Evolutionary conservation across 2,888 invertebrate species (phyloP), one percentile per base, ranked within the genome.

Genomic region (Spicauda simplicius): DNA sequence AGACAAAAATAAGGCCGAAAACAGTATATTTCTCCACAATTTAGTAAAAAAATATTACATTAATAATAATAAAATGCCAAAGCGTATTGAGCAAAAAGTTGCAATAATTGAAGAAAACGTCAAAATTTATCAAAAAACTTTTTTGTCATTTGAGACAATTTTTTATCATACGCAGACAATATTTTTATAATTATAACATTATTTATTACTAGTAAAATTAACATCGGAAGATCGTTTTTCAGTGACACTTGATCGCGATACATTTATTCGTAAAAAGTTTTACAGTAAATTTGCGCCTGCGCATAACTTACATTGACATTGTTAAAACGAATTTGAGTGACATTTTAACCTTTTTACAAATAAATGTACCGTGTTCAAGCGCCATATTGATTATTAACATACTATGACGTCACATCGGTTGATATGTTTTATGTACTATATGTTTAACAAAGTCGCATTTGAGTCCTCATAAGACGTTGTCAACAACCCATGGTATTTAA

Each of bases 361-460:
- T 30, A 50, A 60, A 60, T 48, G 14, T 60, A 60, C 30, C 0
- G 48, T 14, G 12, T 60, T 60, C 48, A 60, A 50, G 11, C 25
- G 41, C 20, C 25, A 16, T 59, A 10, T 60, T 53, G 45, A 33
- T 20, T 64, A 55, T 63, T 75, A 82, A 80, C 78, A 79, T 80
- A 85, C 50, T 50, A 50, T 50, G 50, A 50, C 50, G 50, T 50
- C 50, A 84, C 79, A 80, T 85, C 78, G 74, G 78, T 84, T 92
- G 92, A 91, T 92, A 92, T 92, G 92, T 92, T 87, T 88, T 80
- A 88, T 91, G 89, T 91, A 90, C 88, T 91, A 90, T 88, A 86
- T 77, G 85, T 85, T 87, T 84, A 83, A 84, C 83, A 84, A 83
- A 80, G 45, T 67, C 56, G 54, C 80, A 80, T 80, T 62, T 76